Percentiles rank a stretch among this genome's conserved stretches.
These are phyloP conservation scores for Scaptomyza parva DNA, from an alignment of 2,888 invertebrate genomes.

Conservation along the genomic window DNA sequence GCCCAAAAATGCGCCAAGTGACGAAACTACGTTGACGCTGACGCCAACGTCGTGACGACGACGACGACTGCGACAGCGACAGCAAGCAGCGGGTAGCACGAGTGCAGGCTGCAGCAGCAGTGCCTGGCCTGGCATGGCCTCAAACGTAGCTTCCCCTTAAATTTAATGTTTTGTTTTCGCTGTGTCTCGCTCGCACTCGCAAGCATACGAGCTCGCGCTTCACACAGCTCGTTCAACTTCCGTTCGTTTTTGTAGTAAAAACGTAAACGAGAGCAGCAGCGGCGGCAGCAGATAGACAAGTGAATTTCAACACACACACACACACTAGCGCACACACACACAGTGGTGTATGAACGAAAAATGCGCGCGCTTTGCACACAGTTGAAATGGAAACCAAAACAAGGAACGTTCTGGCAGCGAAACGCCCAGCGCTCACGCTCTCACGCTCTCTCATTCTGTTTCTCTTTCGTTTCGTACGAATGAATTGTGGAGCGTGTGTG, in stretches of 20 bases:
- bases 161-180: slow-evolving; percentile 79
- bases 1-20: slow-evolving; percentile 49
- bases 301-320: slow-evolving; percentile 55
- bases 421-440: slow-evolving; percentile 21
- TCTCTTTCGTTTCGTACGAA: slow-evolving; percentile 7
- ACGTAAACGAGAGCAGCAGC: slow-evolving; percentile 52
- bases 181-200: slow-evolving; percentile 61
- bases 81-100: slow-evolving; percentile 7
- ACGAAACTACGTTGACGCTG: slow-evolving; percentile 51
- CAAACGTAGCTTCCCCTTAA: slow-evolving; percentile 60
- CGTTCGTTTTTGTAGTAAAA: slow-evolving; percentile 62
- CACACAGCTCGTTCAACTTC: slow-evolving; percentile 54
- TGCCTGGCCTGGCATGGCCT: slow-evolving; percentile 17
- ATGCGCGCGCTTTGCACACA: slow-evolving; percentile 59
- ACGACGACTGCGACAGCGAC: slow-evolving; percentile 28
- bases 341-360: slow-evolving; percentile 40
- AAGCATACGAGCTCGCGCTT: slow-evolving; percentile 34
- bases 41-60: neutral
- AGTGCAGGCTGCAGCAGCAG: slow-evolving; percentile 36
- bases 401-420: slow-evolving; percentile 49
- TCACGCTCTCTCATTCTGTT: slow-evolving; percentile 6
- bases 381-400: slow-evolving; percentile 63
- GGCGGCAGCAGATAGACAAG: slow-evolving; percentile 45
- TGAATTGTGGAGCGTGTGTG: slow-evolving; percentile 58
- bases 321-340: slow-evolving; percentile 11